These are phyloP conservation scores for Balaeniceps rex DNA, from an alignment of 2,113 vertebrate species.

Conservation along the genomic window DNA sequence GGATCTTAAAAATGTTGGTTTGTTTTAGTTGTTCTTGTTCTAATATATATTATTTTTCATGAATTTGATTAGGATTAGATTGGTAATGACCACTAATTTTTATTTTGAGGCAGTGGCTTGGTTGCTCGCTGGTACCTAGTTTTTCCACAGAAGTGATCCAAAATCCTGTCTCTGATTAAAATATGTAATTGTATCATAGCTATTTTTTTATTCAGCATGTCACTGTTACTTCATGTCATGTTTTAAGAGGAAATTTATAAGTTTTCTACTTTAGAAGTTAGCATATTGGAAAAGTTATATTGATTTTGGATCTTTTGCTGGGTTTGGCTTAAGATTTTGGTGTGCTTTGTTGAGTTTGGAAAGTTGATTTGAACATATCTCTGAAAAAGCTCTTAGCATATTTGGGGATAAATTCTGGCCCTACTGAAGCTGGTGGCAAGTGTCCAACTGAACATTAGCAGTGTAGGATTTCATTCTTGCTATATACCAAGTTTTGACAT, in stretches of 20 bases:
- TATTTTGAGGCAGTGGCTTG: constrained; percentile 6
- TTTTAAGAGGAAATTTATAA: constrained; percentile 36
- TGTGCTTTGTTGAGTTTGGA: constrained; percentile 14
- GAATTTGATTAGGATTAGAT: neutral
- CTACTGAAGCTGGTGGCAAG: neutral
- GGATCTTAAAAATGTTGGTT: neutral
- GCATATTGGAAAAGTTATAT: constrained; percentile 48
- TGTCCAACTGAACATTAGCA: constrained; percentile 1
- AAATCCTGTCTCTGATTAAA: constrained; percentile 55
- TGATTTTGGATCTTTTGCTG: constrained; percentile 33
- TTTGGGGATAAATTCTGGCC: constrained; percentile 12
- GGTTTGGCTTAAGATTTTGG: constrained; percentile 6
- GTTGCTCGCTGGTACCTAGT: neutral
- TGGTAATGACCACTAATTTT: neutral
- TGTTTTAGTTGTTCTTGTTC: neutral
- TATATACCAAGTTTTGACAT: neutral
- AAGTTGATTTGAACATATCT: neutral
- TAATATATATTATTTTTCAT: neutral
- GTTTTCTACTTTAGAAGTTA: constrained; percentile 44
- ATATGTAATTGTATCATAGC: constrained; percentile 9
- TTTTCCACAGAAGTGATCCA: constrained; percentile 40
- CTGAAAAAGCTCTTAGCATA: constrained; percentile 3
- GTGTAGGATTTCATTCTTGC: neutral
- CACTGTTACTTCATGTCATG: constrained; percentile 33
- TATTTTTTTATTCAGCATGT: constrained; percentile 32